Evolutionary conservation across 2,888 invertebrate genomes (phyloP).

Genomic region (Metallyticus violacea): DNA sequence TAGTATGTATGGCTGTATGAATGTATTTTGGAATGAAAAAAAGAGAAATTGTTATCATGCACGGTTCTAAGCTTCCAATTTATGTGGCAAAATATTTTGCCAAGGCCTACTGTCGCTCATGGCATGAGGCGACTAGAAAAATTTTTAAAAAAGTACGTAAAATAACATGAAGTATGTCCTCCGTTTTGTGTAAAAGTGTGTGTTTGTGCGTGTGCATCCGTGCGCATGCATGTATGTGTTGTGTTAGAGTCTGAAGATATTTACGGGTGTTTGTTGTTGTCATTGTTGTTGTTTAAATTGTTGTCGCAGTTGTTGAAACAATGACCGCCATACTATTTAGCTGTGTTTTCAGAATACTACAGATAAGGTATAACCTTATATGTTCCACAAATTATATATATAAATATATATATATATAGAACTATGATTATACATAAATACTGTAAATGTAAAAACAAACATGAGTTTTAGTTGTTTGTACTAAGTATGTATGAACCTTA

Average conservation of each 20-base stretch:
- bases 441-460: constrained; percentile 18
- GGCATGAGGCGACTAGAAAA: constrained; percentile 6
- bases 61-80: constrained; percentile 34
- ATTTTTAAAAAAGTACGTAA: constrained; percentile 18
- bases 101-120: constrained; percentile 24
- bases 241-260: constrained; percentile 27
- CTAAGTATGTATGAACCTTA: constrained; percentile 20
- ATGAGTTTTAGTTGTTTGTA: constrained; percentile 22
- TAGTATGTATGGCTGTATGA: neutral
- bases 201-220: neutral
- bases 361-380: constrained; percentile 17
- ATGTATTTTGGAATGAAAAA: neutral
- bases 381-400: neutral
- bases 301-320: constrained; percentile 15
- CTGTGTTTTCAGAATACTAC: constrained; percentile 15
- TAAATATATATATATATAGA: constrained; percentile 3
- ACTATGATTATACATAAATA: neutral
- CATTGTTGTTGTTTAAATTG: constrained; percentile 19
- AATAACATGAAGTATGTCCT: constrained; percentile 14
- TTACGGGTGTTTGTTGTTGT: constrained; percentile 33
- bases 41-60: constrained; percentile 17
- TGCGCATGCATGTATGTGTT: neutral
- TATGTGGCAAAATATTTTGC: constrained; percentile 9
- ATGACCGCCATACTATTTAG: constrained; percentile 19
- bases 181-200: constrained; percentile 15